Evolutionary conservation across 53 echinoderm and acorn worm species (phyloP), one percentile per base, ranked within the genome.

Genomic region (Henricia sp.): DNA sequence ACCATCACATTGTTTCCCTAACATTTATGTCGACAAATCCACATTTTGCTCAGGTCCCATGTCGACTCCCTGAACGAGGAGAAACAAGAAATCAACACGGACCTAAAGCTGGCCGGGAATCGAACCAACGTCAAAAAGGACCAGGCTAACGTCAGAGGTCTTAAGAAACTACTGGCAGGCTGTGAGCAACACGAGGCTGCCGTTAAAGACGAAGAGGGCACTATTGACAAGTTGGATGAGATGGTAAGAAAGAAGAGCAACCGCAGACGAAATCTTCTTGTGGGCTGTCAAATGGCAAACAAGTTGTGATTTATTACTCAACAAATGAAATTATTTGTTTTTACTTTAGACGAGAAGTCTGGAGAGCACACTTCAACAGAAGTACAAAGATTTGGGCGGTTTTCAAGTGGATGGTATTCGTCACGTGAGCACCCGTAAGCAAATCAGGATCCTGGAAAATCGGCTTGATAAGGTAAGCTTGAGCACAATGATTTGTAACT

Each of bases 401-500:
- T 85, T 69, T 32, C 70, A 88, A 24, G 84, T 88, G 37, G 88
- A 83, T 40, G 77, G 80, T 19, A 60, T 65, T 38, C 75, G 88
- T 46, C 99, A 99, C 54, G 64, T 92, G 27, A 65, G 52, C 44
- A 91, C 94, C 6, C 73, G 87, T 52, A 94, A 99, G 37, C 68
- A 74, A 52, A 94, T 85, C 29, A 52, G 99, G 65, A 91, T 99
- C 50, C 68, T 99, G 88, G 99, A 99, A 76, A 99, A 99, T 67
- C 88, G 99, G 46, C 85, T 99, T 1, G 65, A 94, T 38, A 90
- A 90, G 92, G 99, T 99, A 83, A 46, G 44, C 16, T 14, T 4
- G 16, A 23, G 3, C 13, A 58, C 5, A 26, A 9, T 60, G 0
- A 32, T 6, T 10, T 9, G 11, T 60, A 44, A 44, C 13, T 44